These are phyloP conservation scores for Elymnias hypermnestra DNA, from an alignment of 1,140 invertebrate species.

Conservation along the genomic window DNA sequence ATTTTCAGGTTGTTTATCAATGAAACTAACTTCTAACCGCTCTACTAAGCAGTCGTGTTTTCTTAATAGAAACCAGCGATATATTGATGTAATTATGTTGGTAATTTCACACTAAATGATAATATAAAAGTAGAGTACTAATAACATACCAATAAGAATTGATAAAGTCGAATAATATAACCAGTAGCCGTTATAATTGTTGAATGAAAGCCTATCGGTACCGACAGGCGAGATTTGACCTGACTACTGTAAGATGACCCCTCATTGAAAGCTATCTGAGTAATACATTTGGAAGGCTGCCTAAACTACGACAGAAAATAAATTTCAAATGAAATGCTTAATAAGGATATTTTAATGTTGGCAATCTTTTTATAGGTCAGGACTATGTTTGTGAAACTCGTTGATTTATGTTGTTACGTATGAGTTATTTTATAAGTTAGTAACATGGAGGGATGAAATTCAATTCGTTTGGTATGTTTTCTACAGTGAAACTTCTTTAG, in stretches of 20 bases:
- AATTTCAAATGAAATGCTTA: constrained; percentile 1
- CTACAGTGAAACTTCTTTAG: no score
- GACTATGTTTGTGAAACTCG: neutral
- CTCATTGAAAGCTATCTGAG: constrained; percentile 1
- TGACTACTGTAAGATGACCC: neutral
- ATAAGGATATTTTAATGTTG: neutral
- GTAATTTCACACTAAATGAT: no score
- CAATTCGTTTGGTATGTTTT: no score
- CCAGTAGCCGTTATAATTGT: constrained; percentile 54
- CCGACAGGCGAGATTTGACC: neutral
- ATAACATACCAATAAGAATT: no score
- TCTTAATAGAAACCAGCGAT: no score
- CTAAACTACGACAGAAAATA: neutral
- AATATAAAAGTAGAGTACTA: no score
- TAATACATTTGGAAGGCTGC: constrained; percentile 2
- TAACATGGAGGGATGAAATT: no score
- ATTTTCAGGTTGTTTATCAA: no score
- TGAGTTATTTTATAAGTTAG: no score
- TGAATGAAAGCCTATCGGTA: constrained; percentile 42
- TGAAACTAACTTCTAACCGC: no score
- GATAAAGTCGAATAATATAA: constrained; percentile 30
- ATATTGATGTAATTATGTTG: no score
- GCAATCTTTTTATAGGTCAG: neutral
- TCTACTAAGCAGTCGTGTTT: no score
- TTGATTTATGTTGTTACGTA: neutral